A percentile compares a stretch with the other conserved stretches of the same genome.
Evolutionary conservation across 2,888 invertebrate species (phyloP).

Genomic region (Neoascia interrupta): DNA sequence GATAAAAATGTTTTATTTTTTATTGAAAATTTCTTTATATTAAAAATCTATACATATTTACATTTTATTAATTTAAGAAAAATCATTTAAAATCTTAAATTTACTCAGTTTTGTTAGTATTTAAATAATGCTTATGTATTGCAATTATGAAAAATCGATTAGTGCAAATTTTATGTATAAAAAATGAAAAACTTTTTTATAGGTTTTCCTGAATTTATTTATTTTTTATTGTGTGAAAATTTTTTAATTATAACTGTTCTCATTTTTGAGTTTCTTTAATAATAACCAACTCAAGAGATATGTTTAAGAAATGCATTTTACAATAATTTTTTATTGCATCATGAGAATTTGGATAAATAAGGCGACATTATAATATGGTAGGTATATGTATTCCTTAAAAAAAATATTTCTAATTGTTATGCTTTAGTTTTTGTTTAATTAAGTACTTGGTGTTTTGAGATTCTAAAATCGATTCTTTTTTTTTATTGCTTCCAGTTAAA

Average conservation of each 20-base stretch:
- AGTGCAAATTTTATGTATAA: conserved; percentile 43
- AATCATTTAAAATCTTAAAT: conserved; percentile 38
- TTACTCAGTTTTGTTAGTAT: conserved; percentile 60
- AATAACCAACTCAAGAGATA: too few relatives aligned
- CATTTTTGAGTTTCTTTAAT: too few relatives aligned
- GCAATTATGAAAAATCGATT: conserved; percentile 34
- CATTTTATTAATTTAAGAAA: conserved; percentile 37
- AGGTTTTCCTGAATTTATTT: conserved; percentile 20
- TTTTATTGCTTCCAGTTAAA: conserved; percentile 48
- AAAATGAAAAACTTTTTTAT: conserved; percentile 1
- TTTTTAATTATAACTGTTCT: too few relatives aligned
- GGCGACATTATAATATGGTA: conserved; percentile 53
- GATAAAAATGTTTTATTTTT: conserved; percentile 63
- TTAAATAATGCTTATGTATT: conserved; percentile 31
- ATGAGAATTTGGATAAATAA: conserved; percentile 56
- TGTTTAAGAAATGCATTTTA: too few relatives aligned
- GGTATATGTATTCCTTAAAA: conserved; percentile 26
- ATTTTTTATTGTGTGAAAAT: too few relatives aligned
- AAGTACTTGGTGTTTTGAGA: conserved; percentile 55
- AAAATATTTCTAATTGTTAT: conserved; percentile 3
- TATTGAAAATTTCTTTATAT: conserved; percentile 57
- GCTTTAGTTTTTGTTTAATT: conserved; percentile 2
- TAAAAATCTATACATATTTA: conserved; percentile 65
- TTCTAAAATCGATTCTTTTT: conserved; percentile 43
- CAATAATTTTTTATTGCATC: too few relatives aligned